phyloP scores from a whole-genome alignment of 2,888 invertebrate species.

The Stomorhina lunata region DNA sequence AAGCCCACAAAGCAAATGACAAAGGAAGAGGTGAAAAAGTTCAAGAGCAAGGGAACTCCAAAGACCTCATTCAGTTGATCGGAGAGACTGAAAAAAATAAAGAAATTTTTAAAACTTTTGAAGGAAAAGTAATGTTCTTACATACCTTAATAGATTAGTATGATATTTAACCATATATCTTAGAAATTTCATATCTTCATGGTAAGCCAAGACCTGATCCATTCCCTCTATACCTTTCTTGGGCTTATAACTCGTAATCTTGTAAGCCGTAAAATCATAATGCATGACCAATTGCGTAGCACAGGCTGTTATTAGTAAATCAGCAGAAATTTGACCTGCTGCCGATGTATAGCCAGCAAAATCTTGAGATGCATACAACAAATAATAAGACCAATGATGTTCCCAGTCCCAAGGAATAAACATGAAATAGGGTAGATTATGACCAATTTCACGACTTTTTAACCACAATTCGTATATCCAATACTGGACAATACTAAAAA shows the following conservation, averaged over 20 bases:
- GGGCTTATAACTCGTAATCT: conserved; percentile 64
- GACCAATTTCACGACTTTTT: conserved; percentile 62
- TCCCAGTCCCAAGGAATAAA: conserved; percentile 72
- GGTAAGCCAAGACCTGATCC: background rate
- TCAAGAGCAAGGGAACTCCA: conserved; percentile 67
- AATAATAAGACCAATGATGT: conserved; percentile 70
- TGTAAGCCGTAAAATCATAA: conserved; percentile 70
- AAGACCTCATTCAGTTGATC: conserved; percentile 67
- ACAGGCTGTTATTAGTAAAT: conserved; percentile 74
- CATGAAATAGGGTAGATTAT: conserved; percentile 70
- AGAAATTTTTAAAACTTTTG: background rate
- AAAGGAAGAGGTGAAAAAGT: conserved; percentile 68
- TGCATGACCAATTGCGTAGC: conserved; percentile 76
- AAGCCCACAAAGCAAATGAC: conserved; percentile 73
- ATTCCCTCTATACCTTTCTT: background rate
- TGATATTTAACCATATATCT: conserved; percentile 66
- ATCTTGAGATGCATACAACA: conserved; percentile 68
- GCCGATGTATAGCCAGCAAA: conserved; percentile 73
- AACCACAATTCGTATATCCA: conserved; percentile 69
- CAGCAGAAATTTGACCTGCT: conserved; percentile 74
- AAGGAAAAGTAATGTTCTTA: background rate
- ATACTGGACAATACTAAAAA: conserved; percentile 71
- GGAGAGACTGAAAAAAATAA: conserved; percentile 35
- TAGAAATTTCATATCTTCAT: conserved; percentile 48
- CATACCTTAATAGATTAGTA: conserved; percentile 62